Base-by-base conservation (phyloP, 2,113 vertebrate species). In the Xiphophorus hellerii region DNA sequence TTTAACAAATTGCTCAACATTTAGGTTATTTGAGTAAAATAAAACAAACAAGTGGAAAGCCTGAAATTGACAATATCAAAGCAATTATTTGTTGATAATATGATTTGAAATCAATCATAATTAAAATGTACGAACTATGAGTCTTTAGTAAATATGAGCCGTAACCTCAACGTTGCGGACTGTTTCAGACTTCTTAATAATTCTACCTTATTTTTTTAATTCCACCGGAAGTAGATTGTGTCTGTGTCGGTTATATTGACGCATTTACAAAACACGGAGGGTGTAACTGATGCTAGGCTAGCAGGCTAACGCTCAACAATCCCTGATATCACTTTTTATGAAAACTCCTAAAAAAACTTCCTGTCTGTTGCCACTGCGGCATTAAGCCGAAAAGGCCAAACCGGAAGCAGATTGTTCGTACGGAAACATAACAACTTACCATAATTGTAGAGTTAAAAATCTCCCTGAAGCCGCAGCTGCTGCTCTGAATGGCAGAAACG, bases 241-340 rank as follows among this genome's bases (percentile, higher is more conserved):
- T 35, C 12, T 1, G 3, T 0, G 35, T 14, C 14, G 4, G 0
- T 29, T 0, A 4, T 0, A 69, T 83, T 82, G 13, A 71, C 62
- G 1, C 17, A 8, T 1, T 35, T 0, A 70, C 78, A 82, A 74
- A 35, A 39, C 42, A 73, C 66, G 7, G 60, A 83, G 92, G 93
- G 92, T 87, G 93, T 84, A 88, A 90, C 88, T 90, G 76, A 77
- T 81, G 81, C 85, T 90, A 89, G 15, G 88, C 85, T 92, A 92
- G 6, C 76, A 68, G 71, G 86, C 89, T 90, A 89, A 81, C 70
- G 79, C 63, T 74, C 70, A n/a, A 71, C 44, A 60, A 35, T 66
- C 28, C 71, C 35, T 74, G 20, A 68, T 30, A 69, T 62, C n/a
- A 83, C 73, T 81, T 85, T 89, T 42, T 11, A 25, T 12, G 42